Conservation (phyloP, 2,888 invertebrate species). For the Scaptomyza flava region DNA sequence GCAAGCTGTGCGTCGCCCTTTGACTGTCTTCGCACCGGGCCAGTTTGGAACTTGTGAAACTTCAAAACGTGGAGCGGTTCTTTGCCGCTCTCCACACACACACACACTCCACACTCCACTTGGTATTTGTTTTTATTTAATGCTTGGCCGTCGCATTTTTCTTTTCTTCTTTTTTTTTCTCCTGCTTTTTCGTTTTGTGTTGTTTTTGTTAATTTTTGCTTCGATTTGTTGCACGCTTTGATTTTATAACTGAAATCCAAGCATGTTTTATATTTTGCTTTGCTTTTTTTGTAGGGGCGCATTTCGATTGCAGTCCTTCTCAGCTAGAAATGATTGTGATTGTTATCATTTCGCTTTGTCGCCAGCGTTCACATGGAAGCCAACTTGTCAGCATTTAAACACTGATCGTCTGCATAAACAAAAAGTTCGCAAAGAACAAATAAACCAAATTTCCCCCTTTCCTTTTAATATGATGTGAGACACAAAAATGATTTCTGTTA, state of each 20-base stretch:
- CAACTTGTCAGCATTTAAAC: constrained; percentile 22
- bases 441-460: no score
- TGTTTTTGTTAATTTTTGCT: constrained; percentile 20
- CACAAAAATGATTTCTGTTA: no score
- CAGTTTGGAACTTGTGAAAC: constrained; percentile 43
- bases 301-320: constrained; percentile 11
- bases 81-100: constrained; percentile 5
- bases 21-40: constrained; percentile 55
- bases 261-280: not conserved
- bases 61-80: constrained; percentile 33
- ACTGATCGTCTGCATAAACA: not conserved
- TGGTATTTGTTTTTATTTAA: constrained; percentile 58
- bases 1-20: constrained; percentile 58
- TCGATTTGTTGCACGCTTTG: constrained; percentile 25
- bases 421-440: not conserved
- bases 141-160: constrained; percentile 34
- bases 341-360: constrained; percentile 26
- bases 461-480: no score
- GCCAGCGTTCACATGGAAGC: constrained; percentile 17
- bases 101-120: constrained; percentile 15
- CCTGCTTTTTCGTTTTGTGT: not conserved
- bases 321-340: constrained; percentile 22
- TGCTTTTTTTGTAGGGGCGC: constrained; percentile 7
- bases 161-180: not conserved
- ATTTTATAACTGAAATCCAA: constrained; percentile 28